phyloP scores from a whole-genome alignment of 2,888 invertebrate genomes.

The Agrypnus murinus region DNA sequence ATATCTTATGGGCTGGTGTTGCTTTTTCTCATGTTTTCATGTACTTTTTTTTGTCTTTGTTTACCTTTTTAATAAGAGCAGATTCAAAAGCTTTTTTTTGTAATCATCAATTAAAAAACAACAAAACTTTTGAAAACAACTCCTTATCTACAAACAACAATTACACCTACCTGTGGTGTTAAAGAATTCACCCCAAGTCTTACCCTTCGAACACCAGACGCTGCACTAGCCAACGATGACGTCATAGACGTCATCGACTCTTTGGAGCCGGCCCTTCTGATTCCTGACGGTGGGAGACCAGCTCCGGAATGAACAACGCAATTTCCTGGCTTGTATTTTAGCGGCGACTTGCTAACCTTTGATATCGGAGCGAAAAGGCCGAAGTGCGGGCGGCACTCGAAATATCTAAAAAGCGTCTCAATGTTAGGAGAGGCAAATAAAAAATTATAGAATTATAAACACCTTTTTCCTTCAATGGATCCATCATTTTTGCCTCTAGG shows the following conservation, averaged over 20 bases:
- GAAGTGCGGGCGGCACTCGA: constrained; percentile 91
- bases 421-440: background rate
- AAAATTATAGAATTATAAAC: background rate
- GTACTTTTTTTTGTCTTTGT: background rate
- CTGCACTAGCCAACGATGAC: constrained; percentile 73
- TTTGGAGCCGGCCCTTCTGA: constrained; percentile 84
- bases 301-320: constrained; percentile 77
- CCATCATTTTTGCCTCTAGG: constrained; percentile 97
- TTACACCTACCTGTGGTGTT: constrained; percentile 77
- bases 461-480: constrained; percentile 93
- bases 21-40: constrained; percentile 26
- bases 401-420: constrained; percentile 81
- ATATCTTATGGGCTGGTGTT: constrained; percentile 19
- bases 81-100: background rate
- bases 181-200: constrained; percentile 84
- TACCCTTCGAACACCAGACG: constrained; percentile 81
- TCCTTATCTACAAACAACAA: constrained; percentile 60
- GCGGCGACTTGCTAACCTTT: constrained; percentile 92
- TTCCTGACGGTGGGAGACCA: constrained; percentile 69
- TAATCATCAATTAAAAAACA: background rate
- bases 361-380: constrained; percentile 95
- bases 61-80: background rate
- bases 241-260: constrained; percentile 84
- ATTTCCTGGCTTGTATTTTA: constrained; percentile 77
- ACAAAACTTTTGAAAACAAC: background rate